A percentile compares a stretch with the other conserved stretches of the same genome.
Evolutionary conservation across 2,113 vertebrate species (phyloP).

Genomic region (Nesospiza acunhae): DNA sequence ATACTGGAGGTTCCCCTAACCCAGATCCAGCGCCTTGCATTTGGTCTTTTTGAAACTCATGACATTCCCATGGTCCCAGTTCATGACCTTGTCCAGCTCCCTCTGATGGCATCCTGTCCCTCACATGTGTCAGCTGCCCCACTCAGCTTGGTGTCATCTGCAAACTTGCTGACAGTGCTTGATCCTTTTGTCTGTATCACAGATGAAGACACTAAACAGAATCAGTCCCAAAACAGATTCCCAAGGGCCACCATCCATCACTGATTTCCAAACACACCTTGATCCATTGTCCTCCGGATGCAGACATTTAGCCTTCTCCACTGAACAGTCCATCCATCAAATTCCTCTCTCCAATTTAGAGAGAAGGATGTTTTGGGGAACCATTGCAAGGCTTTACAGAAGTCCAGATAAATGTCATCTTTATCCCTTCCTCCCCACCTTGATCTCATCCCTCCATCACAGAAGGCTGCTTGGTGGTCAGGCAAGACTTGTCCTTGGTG

Average conservation of each 20-base stretch:
- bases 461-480: neutral
- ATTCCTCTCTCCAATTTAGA: neutral
- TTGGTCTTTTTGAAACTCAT: neutral
- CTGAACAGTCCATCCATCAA: neutral
- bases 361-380: neutral
- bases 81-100: neutral
- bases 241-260: too few species aligned
- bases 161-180: neutral
- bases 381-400: neutral
- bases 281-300: neutral
- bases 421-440: neutral
- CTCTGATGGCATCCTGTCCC: too few species aligned
- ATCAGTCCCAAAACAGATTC: neutral
- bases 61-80: neutral
- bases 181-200: neutral
- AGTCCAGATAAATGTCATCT: neutral
- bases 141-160: neutral
- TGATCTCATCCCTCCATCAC: neutral
- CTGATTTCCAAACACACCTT: neutral
- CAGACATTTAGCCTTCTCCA: neutral
- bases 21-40: neutral
- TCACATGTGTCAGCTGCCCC: fast-evolving
- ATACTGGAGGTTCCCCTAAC: fast-evolving
- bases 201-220: neutral
- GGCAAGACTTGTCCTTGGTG: neutral